Base-by-base conservation (phyloP, 2,797 vertebrate genomes). In the Lepidocolaptes lacrymiger region DNA sequence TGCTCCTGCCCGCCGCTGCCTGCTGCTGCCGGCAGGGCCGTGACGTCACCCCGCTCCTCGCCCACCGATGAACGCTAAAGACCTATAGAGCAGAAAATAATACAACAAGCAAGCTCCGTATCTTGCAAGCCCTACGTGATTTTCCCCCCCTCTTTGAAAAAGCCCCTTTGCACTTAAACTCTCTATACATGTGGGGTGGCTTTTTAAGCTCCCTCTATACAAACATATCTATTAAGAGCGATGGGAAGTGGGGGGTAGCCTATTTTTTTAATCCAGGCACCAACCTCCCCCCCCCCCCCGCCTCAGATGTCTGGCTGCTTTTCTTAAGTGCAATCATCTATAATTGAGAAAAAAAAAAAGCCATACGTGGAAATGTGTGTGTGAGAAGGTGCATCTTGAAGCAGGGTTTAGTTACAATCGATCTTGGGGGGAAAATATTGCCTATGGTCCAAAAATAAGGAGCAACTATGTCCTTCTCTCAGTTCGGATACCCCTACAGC, bases 401-500 rank as follows among this genome's bases (percentile, higher is more conserved):
- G 98, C 98, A 97, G 98, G 91, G 98, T 98, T 98, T 98, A 98
- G 98, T 98, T 98, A 97, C 98, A 98, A 98, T 98, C 98, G 98
- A 99, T 98, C 98, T 98, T 98, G 98, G 97, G 97, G 97, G 93
- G 88, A 72, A 95, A 98, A 98, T 98, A 98, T 98, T 98, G 98
- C 98, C 98, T 98, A 98, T 98, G 98, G 98, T 98, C 97, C 98
- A 98, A 98, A 99, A 99, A 91, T 88, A 94, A 98, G 98, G 98
- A 98, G 98, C 98, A 97, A 98, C 98, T 94, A 99, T 99, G 99
- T 99, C 99, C 98, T 99, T 99, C 98, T 98, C 99, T 86, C 99
- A 99, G 97, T 99, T 99, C 97, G 99, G 99, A 98, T 99, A 99
- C 96, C 99, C 99, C 51, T 99, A 99, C 96, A 98, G 98, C 98